Evolutionary conservation across 2,113 vertebrate species (phyloP).

Genomic region (Pheucticus melanocephalus): DNA sequence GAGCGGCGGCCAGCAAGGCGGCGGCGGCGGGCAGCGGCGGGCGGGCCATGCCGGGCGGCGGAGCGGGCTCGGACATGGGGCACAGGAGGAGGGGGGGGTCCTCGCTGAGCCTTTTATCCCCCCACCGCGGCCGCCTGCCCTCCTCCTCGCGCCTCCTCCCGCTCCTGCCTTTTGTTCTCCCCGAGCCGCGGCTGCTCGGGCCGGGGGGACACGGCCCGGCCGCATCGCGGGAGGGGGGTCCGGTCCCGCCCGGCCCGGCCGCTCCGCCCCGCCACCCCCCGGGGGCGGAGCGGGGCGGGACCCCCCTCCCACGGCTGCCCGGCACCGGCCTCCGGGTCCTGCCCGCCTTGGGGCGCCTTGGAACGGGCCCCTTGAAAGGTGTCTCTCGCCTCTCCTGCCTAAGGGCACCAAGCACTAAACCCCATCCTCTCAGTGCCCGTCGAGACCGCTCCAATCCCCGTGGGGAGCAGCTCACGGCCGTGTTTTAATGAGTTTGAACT

Average conservation of each 20-base stretch:
- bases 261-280: not conserved
- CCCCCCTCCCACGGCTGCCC: not conserved
- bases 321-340: not conserved
- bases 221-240: not conserved
- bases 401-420: not conserved
- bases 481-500: not conserved
- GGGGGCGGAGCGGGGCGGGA: not conserved
- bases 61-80: slow-evolving; percentile 42
- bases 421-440: accelerated
- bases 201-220: slow-evolving; percentile 70
- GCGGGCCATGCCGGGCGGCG: not conserved
- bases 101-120: slow-evolving; percentile 66
- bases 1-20: slow-evolving; percentile 19
- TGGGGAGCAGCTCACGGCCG: not conserved
- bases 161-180: slow-evolving; percentile 78
- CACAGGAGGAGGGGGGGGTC: not conserved
- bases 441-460: not conserved
- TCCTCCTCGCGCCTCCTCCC: slow-evolving; percentile 63
- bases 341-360: not conserved
- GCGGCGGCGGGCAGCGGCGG: slow-evolving; percentile 1
- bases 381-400: not conserved
- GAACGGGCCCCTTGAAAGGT: not conserved
- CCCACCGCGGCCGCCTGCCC: slow-evolving; percentile 69
- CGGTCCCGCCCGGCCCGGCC: not conserved
- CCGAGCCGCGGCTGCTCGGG: slow-evolving; percentile 56